These are phyloP conservation scores for Acanthococcus lagerstroemiae DNA, from an alignment of 2,888 invertebrate species.

Conservation along the genomic window DNA sequence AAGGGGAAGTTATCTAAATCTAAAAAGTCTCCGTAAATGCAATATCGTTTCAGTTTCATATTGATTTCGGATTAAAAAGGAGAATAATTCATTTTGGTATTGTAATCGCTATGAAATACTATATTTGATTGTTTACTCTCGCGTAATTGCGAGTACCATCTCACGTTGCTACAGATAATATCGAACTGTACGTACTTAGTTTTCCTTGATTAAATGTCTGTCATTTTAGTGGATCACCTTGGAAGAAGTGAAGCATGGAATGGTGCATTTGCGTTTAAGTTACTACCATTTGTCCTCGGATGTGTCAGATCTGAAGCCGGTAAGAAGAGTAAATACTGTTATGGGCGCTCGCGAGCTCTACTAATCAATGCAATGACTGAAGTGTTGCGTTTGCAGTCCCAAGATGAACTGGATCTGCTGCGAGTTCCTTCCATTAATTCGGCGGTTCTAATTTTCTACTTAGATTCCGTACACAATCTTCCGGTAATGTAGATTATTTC, in stretches of 20 bases:
- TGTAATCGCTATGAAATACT: too few species aligned
- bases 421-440: conserved; percentile 66
- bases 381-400: conserved; percentile 47
- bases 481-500: conserved; percentile 54
- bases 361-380: background rate
- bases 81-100: too few species aligned
- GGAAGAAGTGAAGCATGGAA: conserved; percentile 90
- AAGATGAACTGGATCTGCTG: conserved; percentile 62
- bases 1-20: background rate
- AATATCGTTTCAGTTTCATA: conserved; percentile 7
- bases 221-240: conserved; percentile 76
- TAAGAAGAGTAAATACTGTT: conserved; percentile 48
- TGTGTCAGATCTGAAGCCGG: conserved; percentile 60
- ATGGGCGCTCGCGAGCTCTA: background rate
- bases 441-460: conserved; percentile 70
- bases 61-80: too few species aligned
- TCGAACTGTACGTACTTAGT: too few species aligned
- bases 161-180: too few species aligned
- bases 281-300: conserved; percentile 70
- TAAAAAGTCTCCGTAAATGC: background rate
- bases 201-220: too few species aligned
- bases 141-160: too few species aligned
- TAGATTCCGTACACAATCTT: conserved; percentile 84
- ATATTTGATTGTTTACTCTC: too few species aligned
- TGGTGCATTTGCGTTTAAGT: conserved; percentile 76